These are phyloP conservation scores for Tursiops truncatus DNA, from an alignment of 2,113 vertebrate species.

Conservation along the genomic window DNA sequence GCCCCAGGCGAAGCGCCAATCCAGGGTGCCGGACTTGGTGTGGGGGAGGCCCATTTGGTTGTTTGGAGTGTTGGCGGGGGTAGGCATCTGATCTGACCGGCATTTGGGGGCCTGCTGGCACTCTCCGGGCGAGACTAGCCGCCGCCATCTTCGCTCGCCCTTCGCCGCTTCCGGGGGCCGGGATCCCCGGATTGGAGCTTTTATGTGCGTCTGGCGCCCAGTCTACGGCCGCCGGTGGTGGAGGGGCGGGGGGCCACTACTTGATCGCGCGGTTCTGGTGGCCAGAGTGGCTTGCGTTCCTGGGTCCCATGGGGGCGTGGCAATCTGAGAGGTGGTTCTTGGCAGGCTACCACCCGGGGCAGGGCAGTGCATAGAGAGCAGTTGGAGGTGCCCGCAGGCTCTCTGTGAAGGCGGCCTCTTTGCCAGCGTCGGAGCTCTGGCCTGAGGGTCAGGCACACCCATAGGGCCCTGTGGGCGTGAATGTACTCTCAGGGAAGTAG, in stretches of 20 bases:
- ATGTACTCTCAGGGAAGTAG: not conserved
- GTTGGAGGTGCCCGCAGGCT: not conserved
- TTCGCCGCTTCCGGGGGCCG: too few species aligned
- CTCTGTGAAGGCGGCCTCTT: not conserved
- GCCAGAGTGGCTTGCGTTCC: not conserved
- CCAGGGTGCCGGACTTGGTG: fast-evolving
- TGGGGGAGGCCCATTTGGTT: not conserved
- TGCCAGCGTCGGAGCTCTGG: not conserved
- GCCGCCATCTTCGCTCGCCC: fast-evolving
- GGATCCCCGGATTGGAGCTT: not conserved
- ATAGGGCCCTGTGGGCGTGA: not conserved
- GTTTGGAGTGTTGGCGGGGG: not conserved
- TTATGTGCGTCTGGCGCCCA: fast-evolving
- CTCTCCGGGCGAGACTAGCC: fast-evolving
- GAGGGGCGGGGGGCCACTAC: fast-evolving
- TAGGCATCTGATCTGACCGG: not conserved
- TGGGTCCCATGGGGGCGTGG: not conserved
- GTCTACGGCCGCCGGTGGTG: too few species aligned
- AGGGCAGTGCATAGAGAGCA: too few species aligned
- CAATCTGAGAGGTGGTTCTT: not conserved
- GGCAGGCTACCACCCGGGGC: not conserved
- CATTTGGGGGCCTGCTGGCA: not conserved
- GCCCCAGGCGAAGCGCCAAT: not conserved
- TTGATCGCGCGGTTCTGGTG: not conserved
- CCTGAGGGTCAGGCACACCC: not conserved